Evolutionary conservation across 2,888 invertebrate species (phyloP), one percentile per base, ranked within the genome.

Genomic region (Aspidiotus destructor): DNA sequence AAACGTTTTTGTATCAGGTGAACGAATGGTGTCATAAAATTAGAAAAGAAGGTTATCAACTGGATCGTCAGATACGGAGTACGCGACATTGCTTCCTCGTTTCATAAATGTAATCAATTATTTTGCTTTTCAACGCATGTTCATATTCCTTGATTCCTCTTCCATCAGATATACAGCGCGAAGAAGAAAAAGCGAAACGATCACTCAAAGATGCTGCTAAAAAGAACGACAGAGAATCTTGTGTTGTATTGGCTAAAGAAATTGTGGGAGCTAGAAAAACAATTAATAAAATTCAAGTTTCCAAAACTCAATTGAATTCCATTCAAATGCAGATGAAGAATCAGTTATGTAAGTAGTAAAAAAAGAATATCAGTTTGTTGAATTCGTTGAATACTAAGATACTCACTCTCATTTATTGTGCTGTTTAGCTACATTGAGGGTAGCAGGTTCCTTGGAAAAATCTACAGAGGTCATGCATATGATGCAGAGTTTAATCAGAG

Each of bases 401-500:
- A 28, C 28, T 28, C 28, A 28, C 28, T 5, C 28, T 28, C 28
- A 28, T 28, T 1, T 28, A 28, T 28, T 28, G 28, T 28, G 28
- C 28, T 28, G 28, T 76, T 16, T 77, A 92, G 96, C 96, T n/a
- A 93, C 94, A 10, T 80, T 98, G 72, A 84, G 95, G 74, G 89
- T 97, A 11, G 92, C 96, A 41, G 97, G 97, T 8, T 86, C 95
- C 0, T 79, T 99, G 62, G 86, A 92, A 75, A 95, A 95, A 77
- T 97, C 97, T 41, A 95, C 97, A 2, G 96, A 97, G 82, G 97
- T 99, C 0, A 98, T 99, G 98, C 89, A 91, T 79, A 90, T 92
- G 0, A 98, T 99, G 96, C 96, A 97, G 76, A 85, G 86, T 7
- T 80, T 99, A 8, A 81, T 98, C 3, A 85, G 89, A 73, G 83